Evolutionary conservation across 2,888 invertebrate species (phyloP), one percentile per base, ranked within the genome.

Genomic region (Thymelicus acteon): DNA sequence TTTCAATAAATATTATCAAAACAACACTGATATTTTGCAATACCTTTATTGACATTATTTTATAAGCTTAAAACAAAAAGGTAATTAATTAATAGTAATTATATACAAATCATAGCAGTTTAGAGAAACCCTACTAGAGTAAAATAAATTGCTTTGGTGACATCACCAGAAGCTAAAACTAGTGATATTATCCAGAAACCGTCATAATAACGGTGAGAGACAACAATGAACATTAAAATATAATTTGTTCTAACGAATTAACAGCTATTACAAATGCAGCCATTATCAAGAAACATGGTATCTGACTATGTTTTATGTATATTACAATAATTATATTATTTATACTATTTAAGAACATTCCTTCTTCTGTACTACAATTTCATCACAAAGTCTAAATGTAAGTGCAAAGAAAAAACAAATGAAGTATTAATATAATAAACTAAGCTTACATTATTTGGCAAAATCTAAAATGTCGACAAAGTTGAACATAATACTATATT

Each of bases 51-150:
- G 60, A 54, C 49, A 13, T 66, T 71, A 66, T 24, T 48, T 39
- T 49, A 48, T 67, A 63, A 67, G 58, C 72, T 72, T 72, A 72
- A 62, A 64, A 61, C 58, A 71, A 72, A 67, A 54, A 54, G 24
- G 8, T 24, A 54, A 24, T 54, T 19, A 44, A 44, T n/a, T 40
- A 39, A 54, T 40, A 31, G 3, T 31, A 64, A 64, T 40, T 65
- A 67, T 62, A 48, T 69, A 69, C 69, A 69, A 67, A 48, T 58
- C 49, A 57, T 62, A 58, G 69, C 63, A 48, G 63, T 58, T 58
- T 7, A 57, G 63, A 19, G 39, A 58, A 57, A 39, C 10, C 4
- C 58, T 58, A 63, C 7, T 54, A 10, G 37, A 63, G 13, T 54
- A 10, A 47, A 31, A 40, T 54, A 24, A 19, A 47, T 31, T 8